Percentiles rank a stretch among this genome's conserved stretches.
These are phyloP conservation scores for Eufriesea mexicana DNA, from an alignment of 1,140 invertebrate genomes.

Conservation along the genomic window DNA sequence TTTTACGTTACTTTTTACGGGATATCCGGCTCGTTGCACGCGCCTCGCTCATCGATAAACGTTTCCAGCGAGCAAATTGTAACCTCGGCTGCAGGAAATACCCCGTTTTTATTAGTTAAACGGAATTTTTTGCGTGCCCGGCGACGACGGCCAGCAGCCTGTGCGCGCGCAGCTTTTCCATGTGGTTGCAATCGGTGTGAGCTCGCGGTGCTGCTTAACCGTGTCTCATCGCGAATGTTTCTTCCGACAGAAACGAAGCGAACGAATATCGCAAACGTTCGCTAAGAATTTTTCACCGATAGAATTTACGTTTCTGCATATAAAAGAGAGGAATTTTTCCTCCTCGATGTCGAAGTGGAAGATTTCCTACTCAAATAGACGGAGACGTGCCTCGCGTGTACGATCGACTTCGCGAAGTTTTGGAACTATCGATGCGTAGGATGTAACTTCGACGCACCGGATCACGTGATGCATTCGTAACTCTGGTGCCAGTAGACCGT, in stretches of 20 bases:
- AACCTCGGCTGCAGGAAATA: neutral
- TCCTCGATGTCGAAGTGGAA: neutral
- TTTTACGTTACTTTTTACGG: neutral
- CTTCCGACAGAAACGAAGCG: neutral
- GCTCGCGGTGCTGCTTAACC: neutral
- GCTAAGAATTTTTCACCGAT: neutral
- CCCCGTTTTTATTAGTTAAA: neutral
- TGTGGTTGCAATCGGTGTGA: neutral
- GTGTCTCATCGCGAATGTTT: neutral
- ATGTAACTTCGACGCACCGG: too few relatives aligned
- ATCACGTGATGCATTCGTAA: too few relatives aligned
- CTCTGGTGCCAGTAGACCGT: too few relatives aligned
- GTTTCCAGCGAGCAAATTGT: conserved; percentile 20
- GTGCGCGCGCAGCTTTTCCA: neutral
- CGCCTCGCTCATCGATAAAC: conserved; percentile 1
- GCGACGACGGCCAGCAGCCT: neutral
- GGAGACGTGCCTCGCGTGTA: neutral
- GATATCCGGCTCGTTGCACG: conserved; percentile 1
- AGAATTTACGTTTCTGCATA: neutral
- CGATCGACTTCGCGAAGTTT: neutral
- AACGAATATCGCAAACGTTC: neutral
- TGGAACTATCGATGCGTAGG: neutral
- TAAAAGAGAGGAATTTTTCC: neutral
- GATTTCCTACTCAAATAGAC: neutral
- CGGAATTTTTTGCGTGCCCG: neutral